Evolutionary conservation across 1,140 invertebrate genomes (phyloP), one percentile per base, ranked within the genome.

Genomic region (Micrasema minimum): DNA sequence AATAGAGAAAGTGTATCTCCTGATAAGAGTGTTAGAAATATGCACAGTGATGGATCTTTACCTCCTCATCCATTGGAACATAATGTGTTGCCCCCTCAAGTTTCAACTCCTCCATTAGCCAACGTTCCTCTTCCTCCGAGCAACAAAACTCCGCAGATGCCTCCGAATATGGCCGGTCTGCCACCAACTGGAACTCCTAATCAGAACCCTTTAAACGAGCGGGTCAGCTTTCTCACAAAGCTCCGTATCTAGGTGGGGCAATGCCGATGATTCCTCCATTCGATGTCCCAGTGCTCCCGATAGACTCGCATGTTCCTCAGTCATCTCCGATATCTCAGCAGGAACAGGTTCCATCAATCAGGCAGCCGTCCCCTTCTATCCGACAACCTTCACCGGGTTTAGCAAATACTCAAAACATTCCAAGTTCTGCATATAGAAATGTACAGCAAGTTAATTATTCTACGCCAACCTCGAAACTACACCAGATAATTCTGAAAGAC

Each of bases 401-500:
- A 35, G n/a, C n/a, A 6, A 51, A 14, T 23, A 16, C 45, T 22
- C 64, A 66, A 12, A 57, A 55, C 38, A 55, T 45, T 55, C 65
- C 65, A n/a, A n/a, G 11, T 22, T 43, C 65, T 12, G 6, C 53
- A 5, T 18, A 23, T 11, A 64, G 69, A 53, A 59, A 59, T 55
- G 23, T 62, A 20, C 69, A 75, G 23, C 55, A 69, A 12, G 73
- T 77, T 31, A 78, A 76, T 18, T 84, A 80, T 73, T 80, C 80
- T 12, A 66, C 26, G 86, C 85, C 9, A 87, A 88, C 77, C 81
- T 88, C 46, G 88, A 89, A 80, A 88, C 87, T 2, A 83, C 86
- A 10, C 88, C 88, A 0, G 89, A 89, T 77, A 89, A 89, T 78
- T 88, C 88, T 1, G 89, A 90, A 78, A 80, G 86, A 66, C 87